phyloP scores from a whole-genome alignment of 2,113 vertebrate species.

The Syngnathoides biaculeatus region DNA sequence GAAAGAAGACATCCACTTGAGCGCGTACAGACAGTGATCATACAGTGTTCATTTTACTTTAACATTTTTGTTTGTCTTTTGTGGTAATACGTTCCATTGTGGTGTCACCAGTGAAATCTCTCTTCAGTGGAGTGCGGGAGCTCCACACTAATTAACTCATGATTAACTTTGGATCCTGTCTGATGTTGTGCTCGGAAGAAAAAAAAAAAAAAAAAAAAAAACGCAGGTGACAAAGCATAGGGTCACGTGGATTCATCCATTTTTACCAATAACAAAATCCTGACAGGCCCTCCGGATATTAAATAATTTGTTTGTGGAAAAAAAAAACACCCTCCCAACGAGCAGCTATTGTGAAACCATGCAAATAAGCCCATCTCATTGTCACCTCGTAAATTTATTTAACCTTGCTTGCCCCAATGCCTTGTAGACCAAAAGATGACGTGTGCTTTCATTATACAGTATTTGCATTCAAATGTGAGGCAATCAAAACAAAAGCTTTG shows the following conservation, averaged over 20 bases:
- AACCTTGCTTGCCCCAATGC: constrained; percentile 15
- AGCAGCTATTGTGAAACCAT: constrained; percentile 2
- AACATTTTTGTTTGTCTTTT: background rate
- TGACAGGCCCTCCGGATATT: background rate
- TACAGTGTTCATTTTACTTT: background rate
- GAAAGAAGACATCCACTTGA: background rate
- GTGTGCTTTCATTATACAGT: constrained; percentile 5
- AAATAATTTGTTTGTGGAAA: background rate
- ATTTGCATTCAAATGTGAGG: constrained; percentile 23
- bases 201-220: too few species aligned
- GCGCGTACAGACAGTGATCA: background rate
- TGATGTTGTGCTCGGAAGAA: background rate
- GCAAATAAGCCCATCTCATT: constrained; percentile 15
- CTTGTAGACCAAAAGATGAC: background rate
- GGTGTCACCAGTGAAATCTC: constrained; percentile 7
- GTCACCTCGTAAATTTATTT: constrained; percentile 14
- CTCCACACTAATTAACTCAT: constrained; percentile 7
- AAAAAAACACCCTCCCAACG: background rate
- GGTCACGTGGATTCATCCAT: background rate
- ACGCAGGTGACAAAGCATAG: too few species aligned
- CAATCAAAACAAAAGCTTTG: constrained; percentile 6
- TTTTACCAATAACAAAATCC: background rate
- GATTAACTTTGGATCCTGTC: constrained; percentile 1
- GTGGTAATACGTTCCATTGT: constrained; percentile 1
- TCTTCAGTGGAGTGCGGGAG: constrained; percentile 5